phyloP scores from a whole-genome alignment of 1,140 invertebrate species.

The Aphelenchoides besseyi region DNA sequence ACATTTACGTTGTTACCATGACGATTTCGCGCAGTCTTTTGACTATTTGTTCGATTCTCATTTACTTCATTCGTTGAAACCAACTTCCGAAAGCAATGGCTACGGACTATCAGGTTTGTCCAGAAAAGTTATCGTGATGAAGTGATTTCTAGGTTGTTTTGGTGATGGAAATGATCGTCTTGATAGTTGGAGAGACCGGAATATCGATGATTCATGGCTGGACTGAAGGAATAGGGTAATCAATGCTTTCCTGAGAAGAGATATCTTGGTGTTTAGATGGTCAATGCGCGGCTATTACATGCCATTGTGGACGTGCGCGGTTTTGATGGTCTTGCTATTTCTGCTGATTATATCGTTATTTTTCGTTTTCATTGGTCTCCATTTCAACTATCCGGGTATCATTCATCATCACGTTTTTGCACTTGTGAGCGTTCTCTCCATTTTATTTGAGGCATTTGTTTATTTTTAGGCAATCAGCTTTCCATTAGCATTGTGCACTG shows the following conservation, averaged over 20 bases:
- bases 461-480: constrained; percentile 36
- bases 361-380: constrained; percentile 40
- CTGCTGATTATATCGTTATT: constrained; percentile 40
- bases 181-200: constrained; percentile 45
- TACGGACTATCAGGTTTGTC: constrained; percentile 10
- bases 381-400: constrained; percentile 37
- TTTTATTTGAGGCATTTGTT: constrained; percentile 14
- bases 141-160: constrained; percentile 24
- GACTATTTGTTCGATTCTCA: not conserved
- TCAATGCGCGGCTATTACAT: constrained; percentile 37
- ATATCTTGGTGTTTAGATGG: constrained; percentile 35
- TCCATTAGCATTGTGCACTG: constrained; percentile 37
- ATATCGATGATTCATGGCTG: constrained; percentile 42
- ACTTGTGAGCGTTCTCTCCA: constrained; percentile 31
- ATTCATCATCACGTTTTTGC: constrained; percentile 42
- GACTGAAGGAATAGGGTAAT: constrained; percentile 44
- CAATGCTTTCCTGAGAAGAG: constrained; percentile 23
- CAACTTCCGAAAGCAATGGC: not conserved
- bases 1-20: not conserved
- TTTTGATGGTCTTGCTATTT: constrained; percentile 43
- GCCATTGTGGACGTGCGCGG: constrained; percentile 38
- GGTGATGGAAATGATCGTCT: constrained; percentile 37
- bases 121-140: not conserved
- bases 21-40: not conserved
- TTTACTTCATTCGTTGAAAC: not conserved